Percentiles rank a stretch among this genome's conserved stretches.
Conservation (phyloP, 2,113 vertebrate genomes). For the Heteronetta atricapilla region DNA sequence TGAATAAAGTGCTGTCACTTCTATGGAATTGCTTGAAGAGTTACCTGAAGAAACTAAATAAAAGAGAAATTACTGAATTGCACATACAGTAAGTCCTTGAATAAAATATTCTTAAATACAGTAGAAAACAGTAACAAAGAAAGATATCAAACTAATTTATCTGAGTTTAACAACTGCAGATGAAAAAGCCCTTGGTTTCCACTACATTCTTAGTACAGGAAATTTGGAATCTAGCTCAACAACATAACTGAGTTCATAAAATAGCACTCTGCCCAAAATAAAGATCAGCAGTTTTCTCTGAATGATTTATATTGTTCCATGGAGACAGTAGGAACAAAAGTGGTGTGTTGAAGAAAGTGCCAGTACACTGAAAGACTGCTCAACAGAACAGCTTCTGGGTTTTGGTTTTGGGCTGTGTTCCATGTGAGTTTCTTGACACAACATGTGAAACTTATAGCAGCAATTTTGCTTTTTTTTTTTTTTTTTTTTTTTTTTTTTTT, state of each 20-base stretch:
- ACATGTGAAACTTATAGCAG: neutral
- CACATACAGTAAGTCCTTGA: neutral
- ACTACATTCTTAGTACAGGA: neutral
- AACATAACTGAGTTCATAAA: neutral
- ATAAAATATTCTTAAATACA: neutral
- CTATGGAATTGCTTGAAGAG: constrained; percentile 26
- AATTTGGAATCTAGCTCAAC: neutral
- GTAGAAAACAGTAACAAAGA: neutral
- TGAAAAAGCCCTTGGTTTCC: neutral
- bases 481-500: neutral
- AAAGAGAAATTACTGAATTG: constrained; percentile 7
- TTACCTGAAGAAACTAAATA: constrained; percentile 52
- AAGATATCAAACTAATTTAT: neutral
- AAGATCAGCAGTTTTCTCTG: neutral
- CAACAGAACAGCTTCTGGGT: neutral
- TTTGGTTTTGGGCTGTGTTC: neutral
- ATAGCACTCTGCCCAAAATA: neutral
- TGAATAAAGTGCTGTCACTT: constrained; percentile 84
- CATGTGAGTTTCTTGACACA: neutral
- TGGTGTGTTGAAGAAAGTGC: fast-evolving
- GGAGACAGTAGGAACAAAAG: neutral
- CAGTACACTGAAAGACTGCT: neutral
- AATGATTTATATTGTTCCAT: neutral
- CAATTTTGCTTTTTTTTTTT: neutral
- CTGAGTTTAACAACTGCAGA: neutral